Percentiles rank a stretch among this genome's conserved stretches.
These are phyloP conservation scores for Cryptops parisi DNA, from an alignment of 2,888 invertebrate species.

Conservation along the genomic window DNA sequence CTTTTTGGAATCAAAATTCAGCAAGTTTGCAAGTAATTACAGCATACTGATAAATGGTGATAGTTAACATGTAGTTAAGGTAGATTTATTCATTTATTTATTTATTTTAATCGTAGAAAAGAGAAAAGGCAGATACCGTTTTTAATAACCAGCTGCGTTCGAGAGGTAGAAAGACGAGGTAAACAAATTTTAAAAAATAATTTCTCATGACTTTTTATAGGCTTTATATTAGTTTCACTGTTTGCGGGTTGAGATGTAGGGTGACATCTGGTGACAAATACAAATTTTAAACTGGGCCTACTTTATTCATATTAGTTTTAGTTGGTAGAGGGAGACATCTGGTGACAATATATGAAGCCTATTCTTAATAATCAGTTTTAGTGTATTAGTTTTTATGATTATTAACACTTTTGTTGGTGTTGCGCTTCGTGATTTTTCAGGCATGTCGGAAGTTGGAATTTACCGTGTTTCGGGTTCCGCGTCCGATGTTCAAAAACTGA, in stretches of 20 bases:
- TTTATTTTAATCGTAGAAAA: conserved; percentile 24
- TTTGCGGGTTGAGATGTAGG: too few relatives aligned
- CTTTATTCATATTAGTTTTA: too few relatives aligned
- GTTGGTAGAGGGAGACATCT: too few relatives aligned
- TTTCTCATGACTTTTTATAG: background rate
- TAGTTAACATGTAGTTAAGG: background rate
- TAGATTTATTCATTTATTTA: too few relatives aligned
- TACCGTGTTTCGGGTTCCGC: conserved; percentile 89
- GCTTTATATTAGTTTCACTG: background rate
- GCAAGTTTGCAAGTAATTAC: conserved; percentile 63
- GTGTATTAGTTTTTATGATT: conserved; percentile 6
- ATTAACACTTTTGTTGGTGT: background rate
- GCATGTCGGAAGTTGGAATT: conserved; percentile 74
- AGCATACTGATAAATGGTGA: background rate
- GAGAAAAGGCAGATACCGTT: conserved; percentile 49
- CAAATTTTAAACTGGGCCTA: too few relatives aligned
- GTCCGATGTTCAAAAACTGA: conserved; percentile 71
- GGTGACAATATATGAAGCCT: too few relatives aligned
- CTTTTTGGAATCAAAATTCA: conserved; percentile 83
- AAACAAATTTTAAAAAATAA: background rate
- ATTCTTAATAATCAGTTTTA: too few relatives aligned
- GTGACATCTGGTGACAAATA: too few relatives aligned
- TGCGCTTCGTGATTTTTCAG: conserved; percentile 20
- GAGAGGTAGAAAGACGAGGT: conserved; percentile 81
- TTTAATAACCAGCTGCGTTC: conserved; percentile 76